Percentiles rank a stretch among this genome's conserved stretches.
phyloP scores from a whole-genome alignment of 23 tunicate species.

The Aplidium turbinatum region DNA sequence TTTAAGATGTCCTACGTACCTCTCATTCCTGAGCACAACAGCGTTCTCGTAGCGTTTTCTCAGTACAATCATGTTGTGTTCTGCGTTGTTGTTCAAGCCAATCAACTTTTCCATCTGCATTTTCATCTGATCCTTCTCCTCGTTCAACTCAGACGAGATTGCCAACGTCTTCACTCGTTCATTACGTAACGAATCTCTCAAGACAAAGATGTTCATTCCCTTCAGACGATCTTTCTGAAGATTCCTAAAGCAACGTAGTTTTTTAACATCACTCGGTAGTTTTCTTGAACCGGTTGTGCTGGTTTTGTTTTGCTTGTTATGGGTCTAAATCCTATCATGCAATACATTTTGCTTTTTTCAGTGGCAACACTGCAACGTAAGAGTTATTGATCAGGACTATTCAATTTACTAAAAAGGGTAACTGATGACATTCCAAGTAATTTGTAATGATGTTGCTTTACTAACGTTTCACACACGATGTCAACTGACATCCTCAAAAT shows the following conservation, averaged over 20 bases:
- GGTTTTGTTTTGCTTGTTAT: neutral
- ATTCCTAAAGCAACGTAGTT: no score
- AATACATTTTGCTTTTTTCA: no score
- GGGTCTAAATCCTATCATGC: neutral
- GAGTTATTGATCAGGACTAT: no score
- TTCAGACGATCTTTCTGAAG: slow-evolving; percentile 77
- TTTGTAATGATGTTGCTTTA: no score
- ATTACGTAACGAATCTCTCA: slow-evolving; percentile 77
- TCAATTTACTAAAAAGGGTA: no score
- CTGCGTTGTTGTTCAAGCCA: slow-evolving; percentile 92
- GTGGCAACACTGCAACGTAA: no score
- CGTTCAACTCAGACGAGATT: slow-evolving; percentile 63
- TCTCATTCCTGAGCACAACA: slow-evolving; percentile 91
- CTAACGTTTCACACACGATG: no score
- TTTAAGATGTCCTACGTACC: slow-evolving; percentile 51
- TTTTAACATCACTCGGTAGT: no score
- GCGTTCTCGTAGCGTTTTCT: slow-evolving; percentile 87
- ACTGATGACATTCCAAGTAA: no score
- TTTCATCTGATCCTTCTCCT: slow-evolving; percentile 80
- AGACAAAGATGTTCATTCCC: slow-evolving; percentile 70
- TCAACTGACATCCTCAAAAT: no score
- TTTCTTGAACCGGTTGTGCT: no score
- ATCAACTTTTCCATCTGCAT: slow-evolving; percentile 85
- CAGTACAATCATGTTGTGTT: slow-evolving; percentile 85
- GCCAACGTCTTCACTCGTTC: slow-evolving; percentile 66